Evolutionary conservation across 2,888 invertebrate species (phyloP), one percentile per base, ranked within the genome.

Genomic region (Oligia strigilis): DNA sequence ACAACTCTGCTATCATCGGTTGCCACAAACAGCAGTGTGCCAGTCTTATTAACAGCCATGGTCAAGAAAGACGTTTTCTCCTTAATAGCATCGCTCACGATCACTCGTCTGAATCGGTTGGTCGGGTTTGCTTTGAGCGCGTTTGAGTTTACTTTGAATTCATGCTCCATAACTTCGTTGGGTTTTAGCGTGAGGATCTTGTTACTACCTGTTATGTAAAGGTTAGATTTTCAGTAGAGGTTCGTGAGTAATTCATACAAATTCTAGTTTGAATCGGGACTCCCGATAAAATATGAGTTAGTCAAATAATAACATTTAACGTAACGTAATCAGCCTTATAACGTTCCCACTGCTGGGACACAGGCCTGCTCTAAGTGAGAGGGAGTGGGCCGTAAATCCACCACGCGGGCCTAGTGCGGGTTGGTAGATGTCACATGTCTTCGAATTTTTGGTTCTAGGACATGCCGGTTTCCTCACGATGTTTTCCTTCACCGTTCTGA

Each of bases 1-100:
- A 97, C 93, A 1, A 97, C 93, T 6, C 97, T 89, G 67, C 96
- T 95, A 69, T 97, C 97, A 75, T 97, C 93, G 0, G 97, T 97
- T 0, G 97, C 94, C 2, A 97, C 93, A 72, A 97, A 97, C 77
- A 97, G 85, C 19, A 96, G 88, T 0, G 95, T 93, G 0, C 97
- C 96, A 23, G 94, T 93, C 82, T 95, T 95, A 82, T 96, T 97
- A 13, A 97, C 95, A 0, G 94, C 95, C 65, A 95, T 93, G 13
- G 95, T 92, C 36, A 95, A 80, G 80, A 97, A 97, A 2, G 87
- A 88, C n/a, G 96, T 83, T 11, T 93, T 92, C 14, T 94, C 93
- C 70, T 95, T 95, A 1, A 97, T 90, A 0, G 93, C 93, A 2
- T 93, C 92, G 23, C 93, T 92, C 0, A 90, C 88, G 3, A 97